Percentiles rank a stretch among this genome's conserved stretches.
These are phyloP conservation scores for Thamnophis elegans DNA, from an alignment of 2,797 vertebrate species.

Conservation along the genomic window DNA sequence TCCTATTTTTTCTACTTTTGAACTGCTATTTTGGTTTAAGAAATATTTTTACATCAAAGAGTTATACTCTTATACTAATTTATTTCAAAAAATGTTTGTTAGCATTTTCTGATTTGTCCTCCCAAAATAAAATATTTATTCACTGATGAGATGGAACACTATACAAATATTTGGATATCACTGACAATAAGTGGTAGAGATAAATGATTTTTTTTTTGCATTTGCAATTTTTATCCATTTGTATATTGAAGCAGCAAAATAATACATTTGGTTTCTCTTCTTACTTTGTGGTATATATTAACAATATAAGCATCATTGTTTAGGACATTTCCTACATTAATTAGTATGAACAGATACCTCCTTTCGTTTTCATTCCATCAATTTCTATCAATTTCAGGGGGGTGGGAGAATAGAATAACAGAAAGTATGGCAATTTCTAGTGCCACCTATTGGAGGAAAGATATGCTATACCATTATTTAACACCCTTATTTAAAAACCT, in stretches of 20 bases:
- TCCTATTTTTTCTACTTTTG: too few relatives aligned
- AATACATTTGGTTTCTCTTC: slow-evolving; percentile 45
- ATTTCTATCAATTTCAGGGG: slow-evolving; percentile 9
- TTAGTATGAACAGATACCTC: slow-evolving; percentile 25
- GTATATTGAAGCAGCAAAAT: not conserved
- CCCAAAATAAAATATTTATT: not conserved
- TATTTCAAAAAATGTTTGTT: not conserved
- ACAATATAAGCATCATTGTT: slow-evolving; percentile 2
- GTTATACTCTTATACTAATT: not conserved
- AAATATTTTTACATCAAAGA: not conserved
- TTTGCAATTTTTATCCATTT: slow-evolving; percentile 30
- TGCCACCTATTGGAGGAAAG: slow-evolving; percentile 67
- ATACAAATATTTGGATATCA: slow-evolving; percentile 2
- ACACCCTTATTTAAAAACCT: not conserved
- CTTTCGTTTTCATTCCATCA: not conserved
- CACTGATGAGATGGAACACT: slow-evolving; percentile 4
- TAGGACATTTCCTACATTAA: slow-evolving; percentile 48
- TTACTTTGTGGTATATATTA: slow-evolving; percentile 39
- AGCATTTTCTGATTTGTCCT: slow-evolving; percentile 30
- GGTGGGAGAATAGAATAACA: slow-evolving; percentile 24
- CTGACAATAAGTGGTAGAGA: slow-evolving; percentile 25
- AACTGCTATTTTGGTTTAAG: not conserved
- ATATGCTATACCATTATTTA: not conserved
- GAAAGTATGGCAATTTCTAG: slow-evolving; percentile 57
- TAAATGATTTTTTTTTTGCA: slow-evolving; percentile 17